These are phyloP conservation scores for Dicyrtoma fusca DNA, from an alignment of 2,888 invertebrate genomes.

Conservation along the genomic window DNA sequence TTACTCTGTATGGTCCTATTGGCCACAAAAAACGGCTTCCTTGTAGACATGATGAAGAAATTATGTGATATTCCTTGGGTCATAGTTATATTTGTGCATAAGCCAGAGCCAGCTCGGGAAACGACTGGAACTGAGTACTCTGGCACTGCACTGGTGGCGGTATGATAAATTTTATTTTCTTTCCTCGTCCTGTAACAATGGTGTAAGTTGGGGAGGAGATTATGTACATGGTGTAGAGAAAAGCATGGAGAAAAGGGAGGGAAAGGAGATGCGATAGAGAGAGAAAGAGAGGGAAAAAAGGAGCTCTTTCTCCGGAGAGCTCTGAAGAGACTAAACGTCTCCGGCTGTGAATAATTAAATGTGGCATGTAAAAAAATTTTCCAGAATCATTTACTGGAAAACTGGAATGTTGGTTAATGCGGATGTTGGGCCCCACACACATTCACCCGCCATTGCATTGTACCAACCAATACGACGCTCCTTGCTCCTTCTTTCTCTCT, in stretches of 20 bases:
- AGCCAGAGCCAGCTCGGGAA: no score
- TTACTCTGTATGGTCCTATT: no score
- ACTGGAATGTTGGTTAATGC: background rate
- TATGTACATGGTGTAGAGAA: no score
- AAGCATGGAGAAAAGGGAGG: no score
- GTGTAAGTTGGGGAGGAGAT: background rate
- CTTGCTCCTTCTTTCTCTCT: background rate
- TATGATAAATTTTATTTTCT: constrained; percentile 5
- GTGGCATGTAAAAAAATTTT: constrained; percentile 23
- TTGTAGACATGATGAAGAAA: no score
- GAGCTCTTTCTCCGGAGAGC: background rate
- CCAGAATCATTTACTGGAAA: constrained; percentile 8
- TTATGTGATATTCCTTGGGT: no score
- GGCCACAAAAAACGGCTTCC: no score
- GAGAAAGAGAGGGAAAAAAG: background rate
- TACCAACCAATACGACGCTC: background rate
- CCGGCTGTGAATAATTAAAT: constrained; percentile 33
- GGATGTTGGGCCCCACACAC: background rate
- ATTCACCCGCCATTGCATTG: background rate
- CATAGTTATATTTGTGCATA: no score
- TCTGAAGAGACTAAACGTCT: constrained; percentile 12
- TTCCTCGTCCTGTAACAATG: background rate
- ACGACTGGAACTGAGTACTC: background rate
- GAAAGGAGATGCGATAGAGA: no score
- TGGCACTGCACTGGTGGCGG: background rate